Evolutionary conservation across 2,113 vertebrate species (phyloP), one percentile per base, ranked within the genome.

Genomic region (Elachura formosa): DNA sequence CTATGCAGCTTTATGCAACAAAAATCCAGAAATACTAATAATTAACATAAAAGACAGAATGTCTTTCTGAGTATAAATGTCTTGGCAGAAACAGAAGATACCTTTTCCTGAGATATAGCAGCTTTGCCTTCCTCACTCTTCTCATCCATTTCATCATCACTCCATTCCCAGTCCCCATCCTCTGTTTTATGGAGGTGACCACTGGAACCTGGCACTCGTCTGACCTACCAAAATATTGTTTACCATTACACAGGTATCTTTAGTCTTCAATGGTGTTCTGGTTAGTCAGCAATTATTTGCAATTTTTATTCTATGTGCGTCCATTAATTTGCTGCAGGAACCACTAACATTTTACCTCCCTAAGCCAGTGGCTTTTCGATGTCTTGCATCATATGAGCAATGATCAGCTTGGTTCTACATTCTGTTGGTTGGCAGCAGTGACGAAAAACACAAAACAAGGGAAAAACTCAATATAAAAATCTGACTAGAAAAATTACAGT

Each of bases 141-240:
- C 78, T 99, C 99, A 55, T 99, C 99, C 98, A 99, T 98, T 97
- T 99, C 99, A 13, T 99, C 99, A 22, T 99, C 99, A 40, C 99
- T 99, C 99, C 99, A 99, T 96, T 99, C 99, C 99, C 99, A 99
- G 91, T 99, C 99, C 33, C 99, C 99, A 54, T 99, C 99, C 96
- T 99, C 99, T 2, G 99, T 99, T 97, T 99, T 99, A 97, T 99
- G 99, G 68, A 99, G 98, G 93, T 99, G 99, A 71, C 99, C 99
- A 16, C 99, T 99, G 66, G 99, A 99, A 89, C 99, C 99, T 0
- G 99, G 99, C 51, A 99, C 99, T 96, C 99, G 98, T 90, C 99
- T 98, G 72, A 99, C 99, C 99, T 99, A 96, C 12, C 31, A 96
- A 88, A 91, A 67, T 38, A 89, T 96, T 41, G 29, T 33, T 76